phyloP scores from a whole-genome alignment of 2,888 invertebrate species.

The Euplexia lucipara region DNA sequence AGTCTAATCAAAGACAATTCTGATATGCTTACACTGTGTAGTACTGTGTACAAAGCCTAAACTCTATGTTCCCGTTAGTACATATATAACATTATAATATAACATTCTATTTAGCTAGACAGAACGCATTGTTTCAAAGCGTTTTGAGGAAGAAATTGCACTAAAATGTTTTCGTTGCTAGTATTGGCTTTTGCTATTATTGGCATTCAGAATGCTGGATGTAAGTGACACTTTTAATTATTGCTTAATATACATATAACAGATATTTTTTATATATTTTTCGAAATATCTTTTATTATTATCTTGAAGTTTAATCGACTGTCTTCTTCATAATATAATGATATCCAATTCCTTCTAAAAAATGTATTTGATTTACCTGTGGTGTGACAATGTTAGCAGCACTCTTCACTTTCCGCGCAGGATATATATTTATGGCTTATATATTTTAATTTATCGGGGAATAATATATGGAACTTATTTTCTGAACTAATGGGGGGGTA shows the following conservation, averaged over 20 bases:
- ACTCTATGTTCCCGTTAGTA: constrained; percentile 24
- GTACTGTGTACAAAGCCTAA: constrained; percentile 12
- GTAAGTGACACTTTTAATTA: constrained; percentile 23
- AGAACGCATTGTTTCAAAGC: constrained; percentile 14
- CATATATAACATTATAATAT: constrained; percentile 17
- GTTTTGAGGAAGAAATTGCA: constrained; percentile 7
- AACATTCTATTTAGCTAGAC: constrained; percentile 6
- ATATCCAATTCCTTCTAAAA: too few relatives aligned
- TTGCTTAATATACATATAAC: not conserved
- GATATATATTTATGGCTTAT: too few relatives aligned
- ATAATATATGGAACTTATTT: too few relatives aligned
- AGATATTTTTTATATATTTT: not conserved
- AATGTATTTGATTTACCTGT: too few relatives aligned
- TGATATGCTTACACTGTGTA: not conserved
- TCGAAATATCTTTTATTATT: too few relatives aligned
- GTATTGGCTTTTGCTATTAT: constrained; percentile 24
- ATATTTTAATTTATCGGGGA: too few relatives aligned
- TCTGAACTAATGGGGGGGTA: too few relatives aligned
- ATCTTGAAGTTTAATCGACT: too few relatives aligned
- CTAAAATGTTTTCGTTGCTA: constrained; percentile 32
- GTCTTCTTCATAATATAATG: too few relatives aligned
- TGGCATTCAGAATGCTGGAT: constrained; percentile 15
- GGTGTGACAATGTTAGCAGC: too few relatives aligned
- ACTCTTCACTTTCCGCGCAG: too few relatives aligned
- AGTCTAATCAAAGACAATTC: not conserved